Evolutionary conservation across 53 echinoderm and acorn worm genomes (phyloP).

Genomic region (Echinarachnius parma): DNA sequence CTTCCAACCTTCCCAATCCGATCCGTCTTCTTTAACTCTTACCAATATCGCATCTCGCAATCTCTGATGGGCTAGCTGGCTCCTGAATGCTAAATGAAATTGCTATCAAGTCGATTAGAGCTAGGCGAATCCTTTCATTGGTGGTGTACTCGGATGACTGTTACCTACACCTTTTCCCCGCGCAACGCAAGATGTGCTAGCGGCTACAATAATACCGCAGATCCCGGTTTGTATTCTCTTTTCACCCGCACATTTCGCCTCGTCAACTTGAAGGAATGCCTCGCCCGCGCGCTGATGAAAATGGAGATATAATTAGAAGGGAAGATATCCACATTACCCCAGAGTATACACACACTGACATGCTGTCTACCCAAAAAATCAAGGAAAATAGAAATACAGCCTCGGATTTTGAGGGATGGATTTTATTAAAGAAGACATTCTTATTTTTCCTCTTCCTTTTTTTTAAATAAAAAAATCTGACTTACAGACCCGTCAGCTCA

Average conservation of each 20-base stretch:
- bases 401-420: too few relatives aligned
- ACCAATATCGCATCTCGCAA: constrained; percentile 41
- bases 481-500: too few relatives aligned
- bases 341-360: constrained; percentile 26
- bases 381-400: too few relatives aligned
- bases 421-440: too few relatives aligned
- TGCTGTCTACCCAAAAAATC: constrained; percentile 8
- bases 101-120: constrained; percentile 52
- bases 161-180: constrained; percentile 38
- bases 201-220: constrained; percentile 51
- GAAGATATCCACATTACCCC: constrained; percentile 25
- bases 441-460: too few relatives aligned
- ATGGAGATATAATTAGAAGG: constrained; percentile 48
- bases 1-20: too few relatives aligned
- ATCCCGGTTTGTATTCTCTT: not conserved
- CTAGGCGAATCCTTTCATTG: constrained; percentile 37
- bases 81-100: constrained; percentile 46
- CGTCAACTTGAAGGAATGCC: constrained; percentile 50
- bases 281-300: constrained; percentile 26
- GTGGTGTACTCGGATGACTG: constrained; percentile 40
- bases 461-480: too few relatives aligned
- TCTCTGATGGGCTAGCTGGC: constrained; percentile 44
- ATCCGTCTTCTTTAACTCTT: too few relatives aligned
- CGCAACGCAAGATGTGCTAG: constrained; percentile 34
- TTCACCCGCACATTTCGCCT: constrained; percentile 27